phyloP scores from a whole-genome alignment of 37 sponge, comb jelly and placozoan species.

The Chondrosia reniformis region DNA sequence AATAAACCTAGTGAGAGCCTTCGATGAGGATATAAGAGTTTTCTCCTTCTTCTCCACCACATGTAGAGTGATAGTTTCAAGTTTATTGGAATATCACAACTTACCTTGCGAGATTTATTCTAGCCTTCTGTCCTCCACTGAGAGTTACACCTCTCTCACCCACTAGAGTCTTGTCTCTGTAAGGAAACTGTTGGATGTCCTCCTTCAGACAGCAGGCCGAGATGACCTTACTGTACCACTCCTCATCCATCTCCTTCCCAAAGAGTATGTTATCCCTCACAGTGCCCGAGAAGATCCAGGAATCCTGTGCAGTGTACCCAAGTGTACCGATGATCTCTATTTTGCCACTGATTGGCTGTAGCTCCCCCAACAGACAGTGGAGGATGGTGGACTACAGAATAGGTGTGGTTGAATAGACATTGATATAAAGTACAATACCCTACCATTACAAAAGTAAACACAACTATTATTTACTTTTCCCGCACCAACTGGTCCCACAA shows the following conservation, averaged over 20 bases:
- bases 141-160: slow-evolving; percentile 54
- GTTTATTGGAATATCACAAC: too few species aligned
- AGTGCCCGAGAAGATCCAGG: slow-evolving; percentile 57
- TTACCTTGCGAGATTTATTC: slow-evolving; percentile 48
- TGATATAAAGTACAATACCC: too few species aligned
- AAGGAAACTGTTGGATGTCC: slow-evolving; percentile 32
- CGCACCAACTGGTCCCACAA: slow-evolving; percentile 48
- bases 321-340: slow-evolving; percentile 34
- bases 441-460: too few species aligned
- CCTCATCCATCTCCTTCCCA: slow-evolving; percentile 25
- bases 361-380: slow-evolving; percentile 39
- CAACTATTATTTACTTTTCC: slow-evolving; percentile 26
- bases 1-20: too few species aligned
- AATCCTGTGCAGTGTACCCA: slow-evolving; percentile 38
- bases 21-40: too few species aligned
- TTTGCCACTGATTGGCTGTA: slow-evolving; percentile 23
- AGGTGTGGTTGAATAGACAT: neutral
- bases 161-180: slow-evolving; percentile 43
- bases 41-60: too few species aligned
- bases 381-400: slow-evolving; percentile 29
- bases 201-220: slow-evolving; percentile 44
- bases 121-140: slow-evolving; percentile 64
- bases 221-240: slow-evolving; percentile 40
- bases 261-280: slow-evolving; percentile 53
- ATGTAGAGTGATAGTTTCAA: too few species aligned